Evolutionary conservation across 2,113 vertebrate genomes (phyloP).

Genomic region (Nesoenas mayeri): DNA sequence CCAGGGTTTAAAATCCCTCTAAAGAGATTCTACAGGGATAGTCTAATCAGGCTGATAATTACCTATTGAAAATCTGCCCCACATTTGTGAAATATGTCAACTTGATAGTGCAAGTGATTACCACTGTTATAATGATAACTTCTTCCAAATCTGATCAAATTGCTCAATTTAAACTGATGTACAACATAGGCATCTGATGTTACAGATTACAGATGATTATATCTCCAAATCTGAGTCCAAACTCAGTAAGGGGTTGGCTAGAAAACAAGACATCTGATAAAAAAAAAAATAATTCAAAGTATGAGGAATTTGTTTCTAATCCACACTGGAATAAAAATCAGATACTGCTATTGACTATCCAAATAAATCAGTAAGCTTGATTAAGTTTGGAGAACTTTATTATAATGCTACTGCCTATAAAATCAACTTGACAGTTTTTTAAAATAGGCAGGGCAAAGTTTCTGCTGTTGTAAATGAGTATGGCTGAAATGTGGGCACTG

Average conservation of each 20-base stretch:
- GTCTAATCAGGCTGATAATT: neutral
- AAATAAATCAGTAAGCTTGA: constrained; percentile 47
- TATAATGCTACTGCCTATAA: constrained; percentile 48
- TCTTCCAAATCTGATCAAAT: constrained; percentile 41
- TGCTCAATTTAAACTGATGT: constrained; percentile 6
- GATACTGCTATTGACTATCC: constrained; percentile 27
- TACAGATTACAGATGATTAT: constrained; percentile 32
- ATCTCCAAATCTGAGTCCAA: constrained; percentile 25
- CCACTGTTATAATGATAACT: neutral
- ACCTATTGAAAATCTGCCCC: neutral
- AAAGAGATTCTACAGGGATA: neutral
- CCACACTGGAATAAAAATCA: constrained; percentile 29
- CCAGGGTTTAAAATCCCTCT: neutral
- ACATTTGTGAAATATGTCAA: neutral
- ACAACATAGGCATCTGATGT: constrained; percentile 6
- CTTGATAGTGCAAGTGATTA: neutral
- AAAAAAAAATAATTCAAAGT: constrained; percentile 26
- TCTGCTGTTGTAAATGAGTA: neutral
- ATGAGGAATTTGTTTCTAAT: constrained; percentile 53
- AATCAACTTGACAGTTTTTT: constrained; percentile 33
- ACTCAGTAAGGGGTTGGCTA: constrained; percentile 27
- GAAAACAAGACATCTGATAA: constrained; percentile 34
- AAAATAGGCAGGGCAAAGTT: constrained; percentile 10
- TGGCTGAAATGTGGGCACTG: neutral
- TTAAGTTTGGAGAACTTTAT: constrained; percentile 44